These are phyloP conservation scores for Sebastes nivosus DNA, from an alignment of 2,797 vertebrate genomes.

Conservation along the genomic window DNA sequence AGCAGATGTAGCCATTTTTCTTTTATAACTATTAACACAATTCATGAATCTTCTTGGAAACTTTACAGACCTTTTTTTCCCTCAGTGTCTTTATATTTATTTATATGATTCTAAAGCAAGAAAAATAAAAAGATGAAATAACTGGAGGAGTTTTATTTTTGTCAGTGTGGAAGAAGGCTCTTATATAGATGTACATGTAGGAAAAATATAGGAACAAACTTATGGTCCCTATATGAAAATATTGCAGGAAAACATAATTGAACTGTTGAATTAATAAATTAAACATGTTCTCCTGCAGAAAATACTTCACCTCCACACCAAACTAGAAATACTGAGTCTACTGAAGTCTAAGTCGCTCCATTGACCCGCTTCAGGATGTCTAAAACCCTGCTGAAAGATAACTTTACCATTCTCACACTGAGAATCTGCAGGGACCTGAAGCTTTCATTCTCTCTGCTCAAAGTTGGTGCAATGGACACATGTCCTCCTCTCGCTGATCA, in stretches of 20 bases:
- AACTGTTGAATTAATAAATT: too few species aligned
- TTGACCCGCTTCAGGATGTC: not conserved
- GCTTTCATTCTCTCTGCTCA: not conserved
- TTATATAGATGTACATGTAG: too few species aligned
- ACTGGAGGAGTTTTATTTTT: not conserved
- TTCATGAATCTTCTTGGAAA: not conserved
- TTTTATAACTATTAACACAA: not conserved
- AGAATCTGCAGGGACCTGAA: not conserved
- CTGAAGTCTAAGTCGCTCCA: rapidly evolving
- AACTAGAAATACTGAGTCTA: not conserved
- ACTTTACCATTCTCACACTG: not conserved
- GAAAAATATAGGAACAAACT: too few species aligned
- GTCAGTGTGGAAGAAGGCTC: too few species aligned
- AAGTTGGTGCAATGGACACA: not conserved
- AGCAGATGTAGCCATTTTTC: not conserved
- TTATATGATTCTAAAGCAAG: not conserved
- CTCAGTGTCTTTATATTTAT: not conserved
- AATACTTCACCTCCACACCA: not conserved
- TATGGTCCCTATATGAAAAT: too few species aligned
- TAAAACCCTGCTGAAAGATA: not conserved
- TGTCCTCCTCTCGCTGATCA: not conserved
- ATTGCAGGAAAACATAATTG: too few species aligned
- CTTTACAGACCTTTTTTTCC: not conserved
- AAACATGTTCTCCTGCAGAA: too few species aligned
- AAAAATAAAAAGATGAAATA: not conserved